Evolutionary conservation across 2,888 invertebrate genomes (phyloP).

Genomic region (Boloria euphrosyne): DNA sequence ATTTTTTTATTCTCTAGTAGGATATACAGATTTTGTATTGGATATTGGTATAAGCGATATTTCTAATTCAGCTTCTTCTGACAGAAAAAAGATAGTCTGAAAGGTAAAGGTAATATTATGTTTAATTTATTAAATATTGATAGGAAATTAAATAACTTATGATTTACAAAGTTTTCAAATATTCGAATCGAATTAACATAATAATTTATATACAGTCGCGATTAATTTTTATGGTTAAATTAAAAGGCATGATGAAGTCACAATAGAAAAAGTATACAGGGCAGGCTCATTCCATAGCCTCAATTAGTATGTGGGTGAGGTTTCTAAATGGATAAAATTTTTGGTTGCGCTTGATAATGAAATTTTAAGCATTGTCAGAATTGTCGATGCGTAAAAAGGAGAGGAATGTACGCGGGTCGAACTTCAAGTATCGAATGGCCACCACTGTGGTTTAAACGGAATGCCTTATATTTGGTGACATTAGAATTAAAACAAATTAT

Average conservation of each 20-base stretch:
- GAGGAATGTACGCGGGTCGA: conserved; percentile 9
- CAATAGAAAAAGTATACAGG: not conserved
- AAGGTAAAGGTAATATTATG: too few species aligned
- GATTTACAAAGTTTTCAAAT: too few species aligned
- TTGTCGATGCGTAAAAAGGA: conserved; percentile 16
- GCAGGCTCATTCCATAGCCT: not conserved
- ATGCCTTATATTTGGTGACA: not conserved
- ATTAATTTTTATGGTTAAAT: not conserved
- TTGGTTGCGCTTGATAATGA: conserved; percentile 15
- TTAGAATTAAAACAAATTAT: too few species aligned
- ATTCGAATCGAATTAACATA: too few species aligned
- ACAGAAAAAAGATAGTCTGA: too few species aligned
- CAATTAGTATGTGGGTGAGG: conserved; percentile 6
- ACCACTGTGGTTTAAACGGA: conserved; percentile 1
- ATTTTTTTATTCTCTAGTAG: too few species aligned
- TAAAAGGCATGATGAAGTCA: not conserved
- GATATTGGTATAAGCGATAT: too few species aligned
- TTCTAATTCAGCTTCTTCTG: too few species aligned
- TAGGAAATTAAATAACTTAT: too few species aligned
- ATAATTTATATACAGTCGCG: too few species aligned
- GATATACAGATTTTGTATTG: too few species aligned
- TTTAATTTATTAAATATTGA: too few species aligned
- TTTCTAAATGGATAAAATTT: conserved; percentile 11
- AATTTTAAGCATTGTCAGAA: conserved; percentile 13
- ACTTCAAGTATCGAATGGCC: not conserved